Evolutionary conservation across 2,888 invertebrate species (phyloP), one percentile per base, ranked within the genome.

Genomic region (Slavum lentiscoides): DNA sequence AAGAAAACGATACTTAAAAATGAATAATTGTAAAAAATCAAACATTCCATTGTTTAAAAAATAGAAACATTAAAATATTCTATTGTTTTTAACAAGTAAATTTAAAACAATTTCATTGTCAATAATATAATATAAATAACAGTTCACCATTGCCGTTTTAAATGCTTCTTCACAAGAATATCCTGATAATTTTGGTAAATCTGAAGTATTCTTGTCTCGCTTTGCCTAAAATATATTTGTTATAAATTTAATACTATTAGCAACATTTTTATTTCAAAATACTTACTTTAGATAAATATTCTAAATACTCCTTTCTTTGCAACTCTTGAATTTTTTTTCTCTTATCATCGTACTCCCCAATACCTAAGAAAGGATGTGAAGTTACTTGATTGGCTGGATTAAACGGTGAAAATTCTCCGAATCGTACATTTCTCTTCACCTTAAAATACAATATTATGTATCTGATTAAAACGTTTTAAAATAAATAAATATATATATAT

Each of bases 331-430:
- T 53, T 61, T 66, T 69, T 61, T 80, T 82, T 80, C 74, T 77
- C n/a, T 69, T 73, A 30, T 62, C 53, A 43, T 83, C 82, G 30
- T 82, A 83, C 55, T 83, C 82, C 21, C 82, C 82, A 30, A 83
- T 43, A 4, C 82, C 82, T 62, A 83, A 59, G 23, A 82, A 62
- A 37, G 82, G 77, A 72, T 74, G 67, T 11, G 74, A 49, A 37
- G 53, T 75, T 13, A 76, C 49, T 82, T 73, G 75, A 74, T 80
- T 80, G 55, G 77, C 82, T 53, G 82, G 82, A 82, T 82, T 83
- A 70, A 82, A 72, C 7, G 82, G 82, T 13, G 82, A 83, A 74
- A 74, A 83, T 74, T 83, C 82, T 67, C 82, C 82, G 80, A 74
- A 74, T 66, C 82, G 82, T 30, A 83, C 80, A 72, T 80, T 80